Conservation (phyloP, 2,113 vertebrate species). For the Laterallus jamaicensis region DNA sequence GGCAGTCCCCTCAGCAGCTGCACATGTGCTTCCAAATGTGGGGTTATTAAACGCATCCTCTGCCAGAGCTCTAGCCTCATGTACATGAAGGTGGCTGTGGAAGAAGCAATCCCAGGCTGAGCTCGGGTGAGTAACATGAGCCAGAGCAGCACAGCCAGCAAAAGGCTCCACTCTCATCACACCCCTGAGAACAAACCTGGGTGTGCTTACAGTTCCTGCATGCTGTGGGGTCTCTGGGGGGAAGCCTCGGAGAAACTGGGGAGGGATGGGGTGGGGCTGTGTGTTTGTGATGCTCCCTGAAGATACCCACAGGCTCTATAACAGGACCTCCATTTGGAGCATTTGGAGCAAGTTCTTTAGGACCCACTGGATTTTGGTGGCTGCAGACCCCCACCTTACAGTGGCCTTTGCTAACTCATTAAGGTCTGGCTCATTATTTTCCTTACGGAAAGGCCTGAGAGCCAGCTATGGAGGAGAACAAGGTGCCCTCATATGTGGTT, state of each 20-base stretch:
- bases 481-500: not conserved
- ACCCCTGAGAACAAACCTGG: not conserved
- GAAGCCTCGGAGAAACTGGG: not conserved
- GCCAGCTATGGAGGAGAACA: not conserved
- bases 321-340: not conserved
- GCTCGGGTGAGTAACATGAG: not conserved
- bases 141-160: not conserved
- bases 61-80: slow-evolving; percentile 28
- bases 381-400: not conserved
- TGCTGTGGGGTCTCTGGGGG: not conserved
- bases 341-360: not conserved
- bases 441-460: not conserved
- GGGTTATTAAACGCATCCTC: slow-evolving; percentile 16
- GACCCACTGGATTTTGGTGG: not conserved
- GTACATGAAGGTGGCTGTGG: slow-evolving; percentile 2
- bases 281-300: not conserved
- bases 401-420: not conserved
- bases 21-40: slow-evolving; percentile 18
- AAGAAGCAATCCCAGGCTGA: slow-evolving; percentile 15
- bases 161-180: slow-evolving; percentile 6
- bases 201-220: not conserved
- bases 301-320: not conserved
- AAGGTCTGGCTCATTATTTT: not conserved
- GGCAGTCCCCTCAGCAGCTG: slow-evolving; percentile 40
- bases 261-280: no score